Base-by-base conservation (phyloP, 2,888 invertebrate genomes). In the Nowickia ferox region DNA sequence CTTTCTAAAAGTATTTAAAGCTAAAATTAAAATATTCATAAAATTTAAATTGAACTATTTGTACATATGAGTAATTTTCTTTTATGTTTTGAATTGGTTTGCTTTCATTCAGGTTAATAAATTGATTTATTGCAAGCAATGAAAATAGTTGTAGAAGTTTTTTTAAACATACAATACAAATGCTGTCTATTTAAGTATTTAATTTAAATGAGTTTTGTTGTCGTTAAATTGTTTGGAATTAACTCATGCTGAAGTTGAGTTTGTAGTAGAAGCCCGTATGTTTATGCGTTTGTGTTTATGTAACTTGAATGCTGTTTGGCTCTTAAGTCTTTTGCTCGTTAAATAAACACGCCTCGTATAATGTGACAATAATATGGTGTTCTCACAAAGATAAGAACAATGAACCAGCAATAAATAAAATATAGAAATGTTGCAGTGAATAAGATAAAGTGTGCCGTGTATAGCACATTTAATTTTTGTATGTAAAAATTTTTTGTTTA, bases 41-140 rank as follows among this genome's bases (percentile, higher is more conserved):
- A 38, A 59, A 77, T 51, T 30, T 51, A 46, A 77, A 48, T 68
- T 51, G 17, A 46, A 59, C 22, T 30, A n/a, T 69, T 51, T 46
- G 19, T 48, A 59, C 19, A 22, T 55, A 46, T 9, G 55, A 48
- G 19, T 55, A 40, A 57, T 44, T 15, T 53, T 44, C 10, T 44
- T 6, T 6, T 63, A 13, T 75, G 46, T 78, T 74, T 44, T 63
- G 55, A 69, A 69, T 75, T 15, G 61, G 13, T 66, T 77, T 30
- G 57, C 19, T 53, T n/a, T 63, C 13, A 19, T 75, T 44, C n/a
- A 22, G 13, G 8, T 61, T 44, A 55, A 84, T 59, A 81, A 72
- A 68, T 57, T 84, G 81, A 84, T 84, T 84, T 81, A 84, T 84
- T 72, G 48, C 46, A 15, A 46, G 61, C 80, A 53, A 46, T 46